Percentiles rank a stretch among this genome's conserved stretches.
These are phyloP conservation scores for Zenarchopterus dispar DNA, from an alignment of 2,797 vertebrate species.

Conservation along the genomic window DNA sequence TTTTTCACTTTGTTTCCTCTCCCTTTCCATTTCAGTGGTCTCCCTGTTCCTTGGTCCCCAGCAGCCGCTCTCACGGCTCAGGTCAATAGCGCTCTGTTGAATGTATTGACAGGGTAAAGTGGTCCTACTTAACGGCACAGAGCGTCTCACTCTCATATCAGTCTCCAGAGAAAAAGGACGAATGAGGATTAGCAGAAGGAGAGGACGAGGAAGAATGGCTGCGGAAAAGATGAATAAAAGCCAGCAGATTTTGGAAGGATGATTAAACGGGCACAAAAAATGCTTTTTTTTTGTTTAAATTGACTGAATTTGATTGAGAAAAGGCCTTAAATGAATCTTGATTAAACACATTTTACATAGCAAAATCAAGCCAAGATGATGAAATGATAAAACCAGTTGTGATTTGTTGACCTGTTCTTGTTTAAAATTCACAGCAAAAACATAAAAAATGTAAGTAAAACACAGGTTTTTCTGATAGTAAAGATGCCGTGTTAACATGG, in stretches of 20 bases:
- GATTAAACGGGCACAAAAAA: not conserved
- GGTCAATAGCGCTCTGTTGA: conserved; percentile 77
- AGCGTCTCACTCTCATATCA: conserved; percentile 54
- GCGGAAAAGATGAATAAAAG: not conserved
- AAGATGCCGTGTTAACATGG: conserved; percentile 6
- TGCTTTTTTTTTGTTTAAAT: not conserved
- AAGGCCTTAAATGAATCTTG: too few relatives aligned
- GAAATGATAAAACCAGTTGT: too few relatives aligned
- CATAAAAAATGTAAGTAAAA: not conserved
- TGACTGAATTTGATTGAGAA: not conserved
- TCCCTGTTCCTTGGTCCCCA: not conserved
- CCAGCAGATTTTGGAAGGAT: conserved; percentile 1
- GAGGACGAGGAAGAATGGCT: conserved; percentile 1
- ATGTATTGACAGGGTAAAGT: conserved; percentile 83
- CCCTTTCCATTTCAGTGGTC: conserved; percentile 1
- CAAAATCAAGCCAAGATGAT: too few relatives aligned
- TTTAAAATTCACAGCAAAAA: too few relatives aligned
- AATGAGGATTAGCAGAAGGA: conserved; percentile 12
- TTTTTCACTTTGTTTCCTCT: not conserved
- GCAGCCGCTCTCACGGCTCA: conserved; percentile 32
- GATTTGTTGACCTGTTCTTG: too few relatives aligned
- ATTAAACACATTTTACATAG: too few relatives aligned
- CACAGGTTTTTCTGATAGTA: not conserved
- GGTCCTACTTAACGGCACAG: conserved; percentile 75
- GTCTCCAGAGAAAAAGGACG: conserved; percentile 60